Evolutionary conservation across 2,888 invertebrate species (phyloP), one percentile per base, ranked within the genome.

Genomic region (Pachliopta kotzebuea): DNA sequence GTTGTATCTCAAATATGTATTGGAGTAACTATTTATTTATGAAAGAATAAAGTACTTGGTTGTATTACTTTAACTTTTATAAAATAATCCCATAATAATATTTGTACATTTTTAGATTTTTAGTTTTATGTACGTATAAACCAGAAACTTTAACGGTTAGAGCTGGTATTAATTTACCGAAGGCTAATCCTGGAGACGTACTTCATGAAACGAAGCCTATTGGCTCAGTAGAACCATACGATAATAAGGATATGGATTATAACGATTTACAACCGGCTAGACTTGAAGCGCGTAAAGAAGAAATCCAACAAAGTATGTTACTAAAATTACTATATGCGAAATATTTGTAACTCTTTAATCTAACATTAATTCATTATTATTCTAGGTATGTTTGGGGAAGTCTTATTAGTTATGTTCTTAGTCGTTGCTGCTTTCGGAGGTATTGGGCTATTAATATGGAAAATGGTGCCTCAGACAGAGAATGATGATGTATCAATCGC

Each of bases 81-180:
- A 23, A 52, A 3, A 52, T 23, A 52, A 21, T 21, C 14, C 7
- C 14, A 3, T n/a, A 29, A 17, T 20, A 55, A 24, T 29, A 55
- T 55, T n/a, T 4, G 18, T 4, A 6, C 9, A 9, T 42, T 81
- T 83, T 20, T 76, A 94, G 96, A 71, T 96, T 96, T 78, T 89
- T 96, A 61, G 96, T 96, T 1, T 92, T 96, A 18, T 96, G 96
- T 77, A 95, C 95, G 42, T 96, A 96, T 79, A 95, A 96, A 76
- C 96, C 96, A 1, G 96, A 96, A 79, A 96, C 96, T 31, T 92
- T 96, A 75, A 96, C 96, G 0, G 96, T 96, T 11, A 92, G 96
- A 71, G 96, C 96, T 31, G 96, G 96, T 76, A 94, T 95, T 74
- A 94, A 94, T 69, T 85, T 95, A 66, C 95, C 95, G 0, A 94